Conservation (phyloP, 2,888 invertebrate genomes). For the Onchidella celtica region DNA sequence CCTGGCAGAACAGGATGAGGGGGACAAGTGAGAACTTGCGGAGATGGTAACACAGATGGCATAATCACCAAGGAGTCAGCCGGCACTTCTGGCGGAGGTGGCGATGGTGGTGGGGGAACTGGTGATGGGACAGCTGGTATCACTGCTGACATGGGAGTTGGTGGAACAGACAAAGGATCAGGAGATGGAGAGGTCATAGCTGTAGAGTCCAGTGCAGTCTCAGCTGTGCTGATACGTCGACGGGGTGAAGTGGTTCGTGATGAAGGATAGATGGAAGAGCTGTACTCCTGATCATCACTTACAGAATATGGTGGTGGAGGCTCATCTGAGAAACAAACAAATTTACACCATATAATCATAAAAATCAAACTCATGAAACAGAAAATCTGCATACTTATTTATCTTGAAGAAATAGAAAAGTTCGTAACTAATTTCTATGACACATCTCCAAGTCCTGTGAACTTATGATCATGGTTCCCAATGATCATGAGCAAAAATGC, state of each 20-base stretch:
- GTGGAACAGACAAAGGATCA: neutral
- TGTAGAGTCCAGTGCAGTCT: neutral
- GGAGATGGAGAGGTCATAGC: neutral
- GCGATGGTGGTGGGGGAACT: too few species aligned
- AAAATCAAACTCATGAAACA: too few species aligned
- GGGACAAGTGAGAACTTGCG: slow-evolving; percentile 3
- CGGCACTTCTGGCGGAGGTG: slow-evolving; percentile 47
- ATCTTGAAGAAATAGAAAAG: too few species aligned
- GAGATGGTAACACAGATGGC: slow-evolving; percentile 19
- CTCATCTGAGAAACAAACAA: slow-evolving; percentile 52
- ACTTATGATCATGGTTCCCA: too few species aligned
- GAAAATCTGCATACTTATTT: too few species aligned
- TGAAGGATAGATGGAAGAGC: slow-evolving; percentile 40
- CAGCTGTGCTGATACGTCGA: slow-evolving; percentile 39
- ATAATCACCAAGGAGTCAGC: slow-evolving; percentile 30
- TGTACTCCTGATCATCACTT: slow-evolving; percentile 39
- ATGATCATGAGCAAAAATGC: too few species aligned
- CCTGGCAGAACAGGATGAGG: slow-evolving; percentile 3
- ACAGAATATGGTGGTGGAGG: slow-evolving; percentile 75
- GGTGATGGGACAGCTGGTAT: neutral
- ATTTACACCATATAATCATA: neutral
- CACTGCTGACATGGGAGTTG: slow-evolving; percentile 10
- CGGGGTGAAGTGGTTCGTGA: slow-evolving; percentile 47
- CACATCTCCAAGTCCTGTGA: too few species aligned
- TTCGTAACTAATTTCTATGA: too few species aligned